phyloP scores from a whole-genome alignment of 2,113 vertebrate genomes.

The Mixornis gularis region DNA sequence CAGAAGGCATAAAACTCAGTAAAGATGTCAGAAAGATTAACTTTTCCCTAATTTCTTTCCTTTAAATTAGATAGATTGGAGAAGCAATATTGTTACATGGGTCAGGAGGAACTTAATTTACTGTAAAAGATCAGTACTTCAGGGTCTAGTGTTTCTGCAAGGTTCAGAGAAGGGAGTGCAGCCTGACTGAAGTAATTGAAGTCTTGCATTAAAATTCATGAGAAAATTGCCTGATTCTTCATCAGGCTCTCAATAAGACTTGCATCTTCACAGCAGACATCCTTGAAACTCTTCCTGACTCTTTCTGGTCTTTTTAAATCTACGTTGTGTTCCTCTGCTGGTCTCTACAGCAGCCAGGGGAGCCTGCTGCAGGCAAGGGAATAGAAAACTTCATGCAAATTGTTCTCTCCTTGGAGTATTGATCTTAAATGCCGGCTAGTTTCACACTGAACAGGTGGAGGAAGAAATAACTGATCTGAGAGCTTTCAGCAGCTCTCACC shows the following conservation, averaged over 20 bases:
- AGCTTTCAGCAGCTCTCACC: not conserved
- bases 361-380: not conserved
- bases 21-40: conserved; percentile 29
- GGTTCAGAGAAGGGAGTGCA: not conserved
- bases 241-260: not conserved
- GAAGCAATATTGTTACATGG: conserved; percentile 2
- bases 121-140: conserved; percentile 16
- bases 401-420: not conserved
- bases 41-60: conserved; percentile 28
- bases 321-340: not conserved
- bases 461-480: not conserved
- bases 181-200: not conserved
- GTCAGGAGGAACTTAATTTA: conserved; percentile 41
- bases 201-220: conserved; percentile 42
- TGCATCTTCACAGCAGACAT: conserved; percentile 3
- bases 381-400: not conserved
- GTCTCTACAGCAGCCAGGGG: not conserved
- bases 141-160: not conserved
- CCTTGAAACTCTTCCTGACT: not conserved
- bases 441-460: not conserved
- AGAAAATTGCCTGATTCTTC: not conserved
- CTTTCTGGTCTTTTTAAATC: not conserved
- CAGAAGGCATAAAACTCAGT: not conserved
- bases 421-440: not conserved
- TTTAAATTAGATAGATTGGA: conserved; percentile 9